Evolutionary conservation across 2,113 vertebrate genomes (phyloP).

Genomic region (Solea senegalensis): DNA sequence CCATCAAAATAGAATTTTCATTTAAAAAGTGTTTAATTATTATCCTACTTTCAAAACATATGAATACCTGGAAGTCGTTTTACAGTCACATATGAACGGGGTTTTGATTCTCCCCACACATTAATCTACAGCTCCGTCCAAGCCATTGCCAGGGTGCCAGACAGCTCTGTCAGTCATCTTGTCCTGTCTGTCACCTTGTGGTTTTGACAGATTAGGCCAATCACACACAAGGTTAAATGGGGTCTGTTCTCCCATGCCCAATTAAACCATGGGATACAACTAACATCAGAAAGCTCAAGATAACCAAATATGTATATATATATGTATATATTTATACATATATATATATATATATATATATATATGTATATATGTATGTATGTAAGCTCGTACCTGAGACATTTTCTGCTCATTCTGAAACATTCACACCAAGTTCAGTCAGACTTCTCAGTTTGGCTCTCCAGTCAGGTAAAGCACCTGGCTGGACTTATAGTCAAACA

Average conservation of each 20-base stretch:
- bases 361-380: too few species aligned
- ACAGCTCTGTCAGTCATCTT: conserved; percentile 56
- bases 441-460: conserved; percentile 46
- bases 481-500: conserved; percentile 57
- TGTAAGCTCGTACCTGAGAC: background rate
- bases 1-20: background rate
- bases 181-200: conserved; percentile 57
- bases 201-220: conserved; percentile 67
- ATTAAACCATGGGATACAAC: conserved; percentile 46
- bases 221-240: conserved; percentile 65
- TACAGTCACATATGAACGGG: background rate
- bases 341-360: too few species aligned
- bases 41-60: too few species aligned
- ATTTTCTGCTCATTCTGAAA: conserved; percentile 30
- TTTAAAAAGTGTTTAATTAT: too few species aligned
- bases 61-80: background rate
- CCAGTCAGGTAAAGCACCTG: conserved; percentile 62
- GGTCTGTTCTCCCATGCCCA: conserved; percentile 35
- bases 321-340: too few species aligned
- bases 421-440: conserved; percentile 31
- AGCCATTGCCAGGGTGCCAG: conserved; percentile 21
- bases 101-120: conserved; percentile 8
- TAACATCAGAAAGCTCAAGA: conserved; percentile 39
- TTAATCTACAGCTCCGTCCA: conserved; percentile 15
- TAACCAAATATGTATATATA: background rate